Percentiles rank a stretch among this genome's conserved stretches.
Evolutionary conservation across 1,140 invertebrate genomes (phyloP).

Genomic region (Hylaeus anthracinus): DNA sequence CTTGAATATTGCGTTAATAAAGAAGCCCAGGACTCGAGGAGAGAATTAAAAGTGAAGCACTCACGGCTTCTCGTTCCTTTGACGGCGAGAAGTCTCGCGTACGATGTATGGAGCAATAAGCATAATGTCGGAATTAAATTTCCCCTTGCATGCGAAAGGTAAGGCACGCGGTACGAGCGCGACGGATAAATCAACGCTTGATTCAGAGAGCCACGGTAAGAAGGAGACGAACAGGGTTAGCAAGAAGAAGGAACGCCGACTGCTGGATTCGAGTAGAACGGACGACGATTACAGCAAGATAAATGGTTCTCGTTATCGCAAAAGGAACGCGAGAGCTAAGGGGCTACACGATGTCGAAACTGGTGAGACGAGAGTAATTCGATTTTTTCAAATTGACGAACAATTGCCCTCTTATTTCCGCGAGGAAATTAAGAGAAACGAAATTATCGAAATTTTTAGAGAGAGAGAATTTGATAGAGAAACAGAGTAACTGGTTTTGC

Average conservation of each 20-base stretch:
- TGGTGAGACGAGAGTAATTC: background rate
- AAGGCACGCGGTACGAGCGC: background rate
- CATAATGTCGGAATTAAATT: constrained; percentile 19
- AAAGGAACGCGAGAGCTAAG: background rate
- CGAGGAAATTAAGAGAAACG: background rate
- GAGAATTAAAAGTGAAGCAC: background rate
- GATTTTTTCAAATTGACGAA: background rate
- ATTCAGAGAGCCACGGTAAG: background rate
- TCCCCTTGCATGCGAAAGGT: background rate
- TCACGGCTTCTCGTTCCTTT: background rate
- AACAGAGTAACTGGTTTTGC: too few species aligned
- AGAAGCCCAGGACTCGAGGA: too few species aligned
- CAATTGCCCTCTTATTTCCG: background rate
- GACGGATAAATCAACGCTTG: constrained; percentile 23
- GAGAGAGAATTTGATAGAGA: too few species aligned
- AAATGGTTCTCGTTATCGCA: background rate
- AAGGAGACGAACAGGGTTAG: background rate
- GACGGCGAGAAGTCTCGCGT: background rate
- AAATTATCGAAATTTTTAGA: background rate
- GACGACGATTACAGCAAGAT: constrained; percentile 24
- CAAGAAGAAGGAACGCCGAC: background rate
- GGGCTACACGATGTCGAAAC: background rate
- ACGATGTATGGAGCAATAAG: background rate
- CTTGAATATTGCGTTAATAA: background rate
- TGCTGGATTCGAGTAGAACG: background rate